These are phyloP conservation scores for Heteractis magnifica DNA, from an alignment of 92 coral and sea anemone genomes.

Conservation along the genomic window DNA sequence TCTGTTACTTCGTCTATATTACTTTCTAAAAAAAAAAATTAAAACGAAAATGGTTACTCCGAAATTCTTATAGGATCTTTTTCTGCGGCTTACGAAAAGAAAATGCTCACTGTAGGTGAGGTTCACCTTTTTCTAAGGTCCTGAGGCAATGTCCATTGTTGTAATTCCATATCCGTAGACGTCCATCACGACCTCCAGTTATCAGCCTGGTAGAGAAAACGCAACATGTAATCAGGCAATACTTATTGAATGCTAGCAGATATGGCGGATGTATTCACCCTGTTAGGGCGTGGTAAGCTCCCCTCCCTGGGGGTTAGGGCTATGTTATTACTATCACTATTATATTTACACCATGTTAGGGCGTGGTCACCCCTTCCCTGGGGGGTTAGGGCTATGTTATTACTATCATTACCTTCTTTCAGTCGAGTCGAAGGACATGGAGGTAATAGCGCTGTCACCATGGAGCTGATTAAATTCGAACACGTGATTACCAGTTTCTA, in stretches of 20 bases:
- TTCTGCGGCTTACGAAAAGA: neutral
- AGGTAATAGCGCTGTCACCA: conserved; percentile 84
- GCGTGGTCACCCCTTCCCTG: neutral
- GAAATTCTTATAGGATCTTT: neutral
- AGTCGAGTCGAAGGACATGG: conserved; percentile 90
- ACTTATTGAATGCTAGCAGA: too few species aligned
- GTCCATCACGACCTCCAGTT: conserved; percentile 96
- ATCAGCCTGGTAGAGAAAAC: conserved; percentile 53
- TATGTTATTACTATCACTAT: too few species aligned
- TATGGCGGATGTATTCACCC: too few species aligned
- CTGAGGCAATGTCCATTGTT: conserved; percentile 96
- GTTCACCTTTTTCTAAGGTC: conserved; percentile 87
- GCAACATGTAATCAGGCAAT: too few species aligned
- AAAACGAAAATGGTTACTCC: neutral
- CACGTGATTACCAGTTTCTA: conserved; percentile 86
- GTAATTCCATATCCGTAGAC: conserved; percentile 95
- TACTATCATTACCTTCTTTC: conserved; percentile 71
- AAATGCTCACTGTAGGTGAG: too few species aligned
- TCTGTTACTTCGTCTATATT: conserved; percentile 95
- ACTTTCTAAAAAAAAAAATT: conserved; percentile 54
- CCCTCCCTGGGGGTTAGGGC: neutral
- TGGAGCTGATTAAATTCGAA: conserved; percentile 97
- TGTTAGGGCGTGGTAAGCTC: too few species aligned
- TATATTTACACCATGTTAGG: too few species aligned
- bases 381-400: neutral